These are phyloP conservation scores for Melozone crissalis DNA, from an alignment of 2,113 vertebrate species.

Conservation along the genomic window DNA sequence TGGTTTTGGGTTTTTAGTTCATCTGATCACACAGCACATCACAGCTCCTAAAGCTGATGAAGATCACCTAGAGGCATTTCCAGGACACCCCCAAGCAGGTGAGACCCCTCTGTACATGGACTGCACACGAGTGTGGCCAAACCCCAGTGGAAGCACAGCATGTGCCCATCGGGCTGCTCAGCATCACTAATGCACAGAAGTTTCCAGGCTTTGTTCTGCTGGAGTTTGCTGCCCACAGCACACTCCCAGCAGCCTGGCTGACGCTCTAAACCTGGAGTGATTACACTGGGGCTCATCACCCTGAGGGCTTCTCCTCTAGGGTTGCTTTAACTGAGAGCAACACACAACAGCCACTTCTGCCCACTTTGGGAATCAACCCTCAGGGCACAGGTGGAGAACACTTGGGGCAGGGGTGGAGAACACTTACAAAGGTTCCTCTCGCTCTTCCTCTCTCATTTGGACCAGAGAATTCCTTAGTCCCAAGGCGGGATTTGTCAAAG, in stretches of 20 bases:
- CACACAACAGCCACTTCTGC: rapidly evolving
- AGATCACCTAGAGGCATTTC: rapidly evolving
- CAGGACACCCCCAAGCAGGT: background rate
- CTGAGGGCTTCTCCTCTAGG: background rate
- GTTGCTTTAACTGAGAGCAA: background rate
- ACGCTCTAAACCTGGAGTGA: background rate
- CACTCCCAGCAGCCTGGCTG: background rate
- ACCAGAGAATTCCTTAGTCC: constrained; percentile 80
- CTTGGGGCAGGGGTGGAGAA: background rate
- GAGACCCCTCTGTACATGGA: background rate
- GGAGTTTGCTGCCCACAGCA: background rate
- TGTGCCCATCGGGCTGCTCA: rapidly evolving
- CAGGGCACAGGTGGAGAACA: background rate
- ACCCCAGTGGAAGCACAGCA: rapidly evolving
- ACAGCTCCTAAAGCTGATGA: background rate
- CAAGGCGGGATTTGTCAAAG: constrained; percentile 81
- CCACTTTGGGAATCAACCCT: background rate
- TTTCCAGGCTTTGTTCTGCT: background rate
- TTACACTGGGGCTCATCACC: background rate
- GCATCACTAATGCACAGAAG: background rate
- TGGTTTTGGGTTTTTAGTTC: background rate
- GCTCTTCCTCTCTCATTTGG: constrained; percentile 79
- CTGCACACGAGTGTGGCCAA: rapidly evolving
- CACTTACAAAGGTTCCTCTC: constrained; percentile 90
- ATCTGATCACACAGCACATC: background rate